phyloP scores from a whole-genome alignment of 2,797 vertebrate species.

The Notamacropus eugenii region DNA sequence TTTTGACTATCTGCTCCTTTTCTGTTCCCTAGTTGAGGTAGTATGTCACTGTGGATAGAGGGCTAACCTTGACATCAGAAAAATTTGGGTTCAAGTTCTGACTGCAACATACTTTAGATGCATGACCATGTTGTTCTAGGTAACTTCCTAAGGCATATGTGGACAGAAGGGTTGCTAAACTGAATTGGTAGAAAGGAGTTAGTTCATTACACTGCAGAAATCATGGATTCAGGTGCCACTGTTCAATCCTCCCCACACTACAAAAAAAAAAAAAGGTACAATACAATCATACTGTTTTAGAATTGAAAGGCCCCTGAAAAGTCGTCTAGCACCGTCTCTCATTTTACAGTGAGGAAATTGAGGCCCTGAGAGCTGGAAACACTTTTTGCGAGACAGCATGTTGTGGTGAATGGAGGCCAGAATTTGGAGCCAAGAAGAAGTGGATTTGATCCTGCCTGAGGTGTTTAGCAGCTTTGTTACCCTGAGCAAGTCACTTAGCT shows the following conservation, averaged over 20 bases:
- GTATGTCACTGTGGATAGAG: background rate
- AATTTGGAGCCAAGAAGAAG: background rate
- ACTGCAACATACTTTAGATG: background rate
- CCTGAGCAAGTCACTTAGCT: background rate
- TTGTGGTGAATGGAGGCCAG: background rate
- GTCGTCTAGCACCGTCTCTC: background rate
- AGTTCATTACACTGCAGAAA: background rate
- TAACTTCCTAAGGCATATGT: background rate
- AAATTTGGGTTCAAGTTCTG: background rate
- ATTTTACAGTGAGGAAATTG: background rate
- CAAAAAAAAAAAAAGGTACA: background rate
- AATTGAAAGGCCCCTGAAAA: background rate
- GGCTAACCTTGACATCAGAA: background rate
- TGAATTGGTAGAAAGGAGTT: background rate
- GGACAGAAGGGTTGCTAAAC: background rate
- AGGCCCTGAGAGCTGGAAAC: background rate
- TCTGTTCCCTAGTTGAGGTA: background rate
- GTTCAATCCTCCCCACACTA: background rate
- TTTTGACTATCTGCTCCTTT: background rate
- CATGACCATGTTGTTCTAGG: background rate
- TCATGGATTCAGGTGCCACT: background rate
- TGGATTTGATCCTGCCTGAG: background rate
- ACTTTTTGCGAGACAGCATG: background rate
- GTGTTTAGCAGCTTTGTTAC: background rate
- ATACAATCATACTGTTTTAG: background rate